Base-by-base conservation (phyloP, 2,113 vertebrate genomes). In the Cynoglossus semilaevis region DNA sequence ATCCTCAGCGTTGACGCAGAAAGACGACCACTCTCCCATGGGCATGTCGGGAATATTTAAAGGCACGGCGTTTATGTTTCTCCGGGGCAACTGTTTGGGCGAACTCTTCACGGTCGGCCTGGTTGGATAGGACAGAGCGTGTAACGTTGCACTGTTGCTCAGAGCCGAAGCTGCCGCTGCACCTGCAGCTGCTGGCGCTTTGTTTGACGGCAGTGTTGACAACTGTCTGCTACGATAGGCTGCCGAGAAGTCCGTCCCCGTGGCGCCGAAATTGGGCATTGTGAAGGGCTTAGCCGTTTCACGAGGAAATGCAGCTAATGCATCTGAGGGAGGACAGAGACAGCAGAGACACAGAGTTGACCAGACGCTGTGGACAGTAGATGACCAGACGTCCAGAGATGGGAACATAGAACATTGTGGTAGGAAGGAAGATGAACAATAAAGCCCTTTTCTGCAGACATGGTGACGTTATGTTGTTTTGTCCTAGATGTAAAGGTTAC, bases 71-170 rank as follows among this genome's bases (percentile, higher is more conserved):
- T 81, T 87, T 0, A 75, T 72, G 3, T 42, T 78, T 18, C 67
- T 83, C 70, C 85, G 89, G 29, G 84, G 57, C 86, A 87, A 77
- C 0, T 85, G 74, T 70, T 85, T 91, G 9, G 89, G 89, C 0
- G 88, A 91, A 38, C 38, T 80, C 72, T 66, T 90, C 14, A 8
- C 16, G 1, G 61, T 10, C 10, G 69, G 11, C 70, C 80, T 88
- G 57, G 59, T 13, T 41, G 38, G 38, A 41, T 13, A 14, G 38
- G 1, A 13, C 5, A 9, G 12, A 13, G 38, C 10, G 2, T 38
- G 37, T 8, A 88, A 70, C 29, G n/a, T 36, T 11, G 12, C 54
- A 44, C 7, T 55, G 58, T 67, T 10, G 45, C 16, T 47, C 46
- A 22, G 17, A 9, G 17, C 8, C 11, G 17, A 11, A 13, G 11